phyloP scores from a whole-genome alignment of 2,113 vertebrate species.

The Trachemys scripta region DNA sequence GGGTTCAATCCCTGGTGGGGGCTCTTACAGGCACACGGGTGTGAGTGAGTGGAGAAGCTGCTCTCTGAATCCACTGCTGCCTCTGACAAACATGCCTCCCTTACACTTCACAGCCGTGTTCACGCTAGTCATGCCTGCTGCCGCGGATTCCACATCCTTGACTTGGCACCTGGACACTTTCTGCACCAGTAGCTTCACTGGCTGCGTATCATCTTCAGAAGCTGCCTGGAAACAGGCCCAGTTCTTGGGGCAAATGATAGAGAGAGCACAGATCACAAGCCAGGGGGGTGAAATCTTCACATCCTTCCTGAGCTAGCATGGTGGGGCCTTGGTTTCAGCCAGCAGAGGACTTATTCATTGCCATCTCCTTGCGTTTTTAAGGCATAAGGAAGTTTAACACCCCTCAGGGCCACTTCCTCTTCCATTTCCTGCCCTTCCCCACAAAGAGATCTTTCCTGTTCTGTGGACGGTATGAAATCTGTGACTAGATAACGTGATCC shows the following conservation, averaged over 20 bases:
- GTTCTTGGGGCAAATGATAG: not conserved
- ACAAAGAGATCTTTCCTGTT: conserved; percentile 32
- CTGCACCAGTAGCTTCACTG: accelerated
- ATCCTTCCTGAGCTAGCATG: not conserved
- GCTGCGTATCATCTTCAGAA: not conserved
- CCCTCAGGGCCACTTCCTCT: not conserved
- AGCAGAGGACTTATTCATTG: conserved; percentile 7
- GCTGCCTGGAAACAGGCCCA: not conserved
- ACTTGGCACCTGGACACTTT: not conserved
- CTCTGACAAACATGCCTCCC: not conserved
- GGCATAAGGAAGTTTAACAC: not conserved
- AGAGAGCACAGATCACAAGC: not conserved
- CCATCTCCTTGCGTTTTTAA: conserved; percentile 17
- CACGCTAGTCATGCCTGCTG: not conserved
- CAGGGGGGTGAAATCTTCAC: not conserved
- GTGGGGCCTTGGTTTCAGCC: not conserved
- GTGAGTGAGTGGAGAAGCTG: not conserved
- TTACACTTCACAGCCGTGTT: not conserved
- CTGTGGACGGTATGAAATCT: not conserved
- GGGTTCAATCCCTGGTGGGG: too few relatives aligned
- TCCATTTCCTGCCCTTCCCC: conserved; percentile 16
- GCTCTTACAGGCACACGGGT: too few relatives aligned
- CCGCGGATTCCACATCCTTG: not conserved
- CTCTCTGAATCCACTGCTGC: not conserved
- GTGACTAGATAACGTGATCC: conserved; percentile 40